Percentiles rank a stretch among this genome's conserved stretches.
Conservation (phyloP, 2,113 vertebrate species). For the Saguinus midas region DNA sequence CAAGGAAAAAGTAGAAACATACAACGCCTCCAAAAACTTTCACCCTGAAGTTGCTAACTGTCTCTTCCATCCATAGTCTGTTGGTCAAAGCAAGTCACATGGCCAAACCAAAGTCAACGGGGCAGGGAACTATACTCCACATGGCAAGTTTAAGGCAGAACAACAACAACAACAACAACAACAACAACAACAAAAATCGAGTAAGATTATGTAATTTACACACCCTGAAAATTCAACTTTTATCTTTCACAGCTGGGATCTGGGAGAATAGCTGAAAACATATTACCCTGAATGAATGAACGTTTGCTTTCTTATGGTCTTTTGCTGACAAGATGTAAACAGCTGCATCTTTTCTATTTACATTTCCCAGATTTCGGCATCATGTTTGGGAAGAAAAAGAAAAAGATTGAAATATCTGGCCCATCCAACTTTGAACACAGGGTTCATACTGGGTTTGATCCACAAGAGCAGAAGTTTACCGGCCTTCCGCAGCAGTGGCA, state of each 20-base stretch:
- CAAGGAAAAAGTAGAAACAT: not conserved
- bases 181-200: not conserved
- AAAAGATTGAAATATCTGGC: conserved; percentile 97
- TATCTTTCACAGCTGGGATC: not conserved
- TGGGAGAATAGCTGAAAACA: not conserved
- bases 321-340: not conserved
- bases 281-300: not conserved
- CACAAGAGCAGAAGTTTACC: conserved; percentile 96
- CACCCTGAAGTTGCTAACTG: not conserved
- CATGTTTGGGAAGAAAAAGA: conserved; percentile 99
- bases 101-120: not conserved
- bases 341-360: conserved; percentile 38
- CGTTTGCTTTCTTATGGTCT: not conserved
- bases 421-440: conserved; percentile 99
- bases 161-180: not conserved
- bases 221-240: not conserved
- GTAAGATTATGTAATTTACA: not conserved
- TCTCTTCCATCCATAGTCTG: not conserved
- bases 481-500: conserved; percentile 99
- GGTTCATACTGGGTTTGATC: conserved; percentile 98
- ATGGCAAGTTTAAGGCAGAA: not conserved
- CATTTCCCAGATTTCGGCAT: conserved; percentile 89
- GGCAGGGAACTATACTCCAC: not conserved
- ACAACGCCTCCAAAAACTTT: not conserved
- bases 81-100: not conserved